Conservation (phyloP, 2,113 vertebrate genomes). For the Percopsis transmontana region DNA sequence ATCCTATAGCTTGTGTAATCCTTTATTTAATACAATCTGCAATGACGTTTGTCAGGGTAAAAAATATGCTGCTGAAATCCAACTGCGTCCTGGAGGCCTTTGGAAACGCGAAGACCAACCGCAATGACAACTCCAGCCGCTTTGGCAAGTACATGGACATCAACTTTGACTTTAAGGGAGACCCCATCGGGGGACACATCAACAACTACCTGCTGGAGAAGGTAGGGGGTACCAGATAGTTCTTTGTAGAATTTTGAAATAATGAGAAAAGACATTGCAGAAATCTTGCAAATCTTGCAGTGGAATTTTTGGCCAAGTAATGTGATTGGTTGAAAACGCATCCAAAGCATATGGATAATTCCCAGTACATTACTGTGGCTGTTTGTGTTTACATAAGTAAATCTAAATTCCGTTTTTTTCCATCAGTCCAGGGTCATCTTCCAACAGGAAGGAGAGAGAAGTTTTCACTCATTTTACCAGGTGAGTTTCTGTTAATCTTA, state of each 20-base stretch:
- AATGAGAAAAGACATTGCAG: no score
- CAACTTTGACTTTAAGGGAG: constrained; percentile 99
- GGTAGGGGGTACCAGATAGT: constrained; percentile 70
- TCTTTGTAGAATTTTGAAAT: no score
- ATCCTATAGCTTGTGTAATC: background rate
- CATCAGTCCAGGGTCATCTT: constrained; percentile 93
- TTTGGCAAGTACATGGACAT: constrained; percentile 99
- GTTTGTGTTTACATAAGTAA: background rate
- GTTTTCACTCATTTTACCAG: constrained; percentile 98
- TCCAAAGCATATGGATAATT: no score
- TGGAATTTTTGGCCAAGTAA: background rate
- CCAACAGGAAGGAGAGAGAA: constrained; percentile 92
- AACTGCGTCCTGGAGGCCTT: constrained; percentile 98
- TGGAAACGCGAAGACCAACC: constrained; percentile 97
- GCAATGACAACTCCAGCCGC: constrained; percentile 98
- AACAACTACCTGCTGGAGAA: constrained; percentile 98
- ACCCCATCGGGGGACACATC: constrained; percentile 97
- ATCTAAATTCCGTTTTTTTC: background rate
- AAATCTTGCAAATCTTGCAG: background rate
- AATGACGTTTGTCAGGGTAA: constrained; percentile 80
- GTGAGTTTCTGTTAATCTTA: constrained; percentile 60
- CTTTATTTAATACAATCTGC: background rate
- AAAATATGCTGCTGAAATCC: constrained; percentile 97
- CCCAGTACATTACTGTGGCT: background rate
- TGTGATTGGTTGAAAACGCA: no score